Conservation (phyloP, 2,797 vertebrate species). For the Cirrhinus molitorella region DNA sequence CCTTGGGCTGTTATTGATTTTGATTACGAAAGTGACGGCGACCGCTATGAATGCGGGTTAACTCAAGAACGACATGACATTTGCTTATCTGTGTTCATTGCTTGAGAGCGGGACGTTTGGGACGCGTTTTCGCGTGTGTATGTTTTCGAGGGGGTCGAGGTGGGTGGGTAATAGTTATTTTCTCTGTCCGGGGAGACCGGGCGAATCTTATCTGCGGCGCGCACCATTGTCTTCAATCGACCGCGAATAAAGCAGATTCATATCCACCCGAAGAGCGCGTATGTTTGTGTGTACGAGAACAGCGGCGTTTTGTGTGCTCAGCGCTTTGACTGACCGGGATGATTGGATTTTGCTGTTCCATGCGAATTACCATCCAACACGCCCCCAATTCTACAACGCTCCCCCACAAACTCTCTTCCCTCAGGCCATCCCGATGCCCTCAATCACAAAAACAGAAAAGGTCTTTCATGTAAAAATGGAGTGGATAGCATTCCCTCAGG, state of each 20-base stretch:
- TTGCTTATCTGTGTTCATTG: slow-evolving; percentile 73
- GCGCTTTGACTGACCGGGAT: slow-evolving; percentile 61
- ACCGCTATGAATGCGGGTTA: slow-evolving; percentile 61
- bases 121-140: slow-evolving; percentile 38
- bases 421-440: slow-evolving; percentile 54
- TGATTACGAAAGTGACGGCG: slow-evolving; percentile 60
- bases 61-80: slow-evolving; percentile 70
- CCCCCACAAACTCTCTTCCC: slow-evolving; percentile 43
- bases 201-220: slow-evolving; percentile 67
- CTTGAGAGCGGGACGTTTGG: slow-evolving; percentile 44
- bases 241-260: slow-evolving; percentile 64
- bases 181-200: slow-evolving; percentile 46
- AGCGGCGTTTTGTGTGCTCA: slow-evolving; percentile 63
- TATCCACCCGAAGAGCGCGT: slow-evolving; percentile 50
- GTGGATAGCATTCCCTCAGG: slow-evolving; percentile 52
- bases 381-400: slow-evolving; percentile 21
- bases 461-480: slow-evolving; percentile 64
- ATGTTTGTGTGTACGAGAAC: slow-evolving; percentile 21
- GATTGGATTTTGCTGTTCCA: slow-evolving; percentile 59
- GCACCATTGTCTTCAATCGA: slow-evolving; percentile 74
- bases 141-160: slow-evolving; percentile 35
- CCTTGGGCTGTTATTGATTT: slow-evolving; percentile 76
- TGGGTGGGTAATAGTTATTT: slow-evolving; percentile 46
- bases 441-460: slow-evolving; percentile 58
- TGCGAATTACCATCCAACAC: slow-evolving; percentile 56